Evolutionary conservation across 2,888 invertebrate species (phyloP), one percentile per base, ranked within the genome.

Genomic region (Drosophila formosana): DNA sequence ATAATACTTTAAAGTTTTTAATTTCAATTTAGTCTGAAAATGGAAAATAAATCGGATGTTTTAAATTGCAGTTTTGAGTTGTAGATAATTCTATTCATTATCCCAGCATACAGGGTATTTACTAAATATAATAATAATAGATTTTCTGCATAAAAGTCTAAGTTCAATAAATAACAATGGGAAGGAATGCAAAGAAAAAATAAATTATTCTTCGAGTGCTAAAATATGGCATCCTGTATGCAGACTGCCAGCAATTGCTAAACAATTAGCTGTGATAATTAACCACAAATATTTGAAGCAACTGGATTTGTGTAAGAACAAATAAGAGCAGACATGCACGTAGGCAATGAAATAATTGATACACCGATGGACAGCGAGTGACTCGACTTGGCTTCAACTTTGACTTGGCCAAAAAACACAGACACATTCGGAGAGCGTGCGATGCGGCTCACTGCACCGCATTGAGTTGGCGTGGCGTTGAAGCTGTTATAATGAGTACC

Each of bases 241-340:
- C 39, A 37, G 41, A 60, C 55, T 45, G 66, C 43, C 62, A 72
- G 43, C n/a, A 39, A 68, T 75, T 76, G 68, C 57, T 47, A 11
- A 53, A 64, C 83, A 88, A 88, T 88, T 80, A 72, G 64, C 65
- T 65, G 66, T 39, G 50, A 68, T 70, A 86, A 88, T 86, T 75
- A 67, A 75, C 72, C 61, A 41, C 62, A 86, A 83, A 80, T 80
- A 82, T 80, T 80, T 67, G 80, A 79, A 75, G 80, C 72, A 85
- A 84, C 57, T 66, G 51, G 64, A 71, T 83, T 85, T 88, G 80
- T 72, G 82, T 61, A 88, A 85, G 75, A 85, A 88, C 72, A 69
- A 64, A 60, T 56, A 61, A 23, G 18, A 25, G n/a, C 34, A 51
- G 51, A 65, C 60, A 62, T 18, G 50, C 32, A 60, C 9, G 53